These are phyloP conservation scores for Spialia ferax DNA, from an alignment of 2,888 invertebrate species.

Conservation along the genomic window DNA sequence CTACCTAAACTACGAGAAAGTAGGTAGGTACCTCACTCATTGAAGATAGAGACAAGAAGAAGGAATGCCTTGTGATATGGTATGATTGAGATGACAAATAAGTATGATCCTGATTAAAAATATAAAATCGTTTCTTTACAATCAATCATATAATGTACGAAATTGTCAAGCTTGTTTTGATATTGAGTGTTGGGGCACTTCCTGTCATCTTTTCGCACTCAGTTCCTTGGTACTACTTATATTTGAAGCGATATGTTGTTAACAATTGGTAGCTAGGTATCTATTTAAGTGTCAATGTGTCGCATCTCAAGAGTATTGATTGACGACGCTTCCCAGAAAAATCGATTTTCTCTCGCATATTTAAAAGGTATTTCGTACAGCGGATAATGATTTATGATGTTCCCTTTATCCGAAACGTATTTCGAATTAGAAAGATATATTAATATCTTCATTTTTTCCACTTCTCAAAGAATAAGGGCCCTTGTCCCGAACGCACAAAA, in stretches of 20 bases:
- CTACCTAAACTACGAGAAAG: too few species aligned
- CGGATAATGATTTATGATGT: conserved; percentile 82
- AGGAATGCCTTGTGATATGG: too few species aligned
- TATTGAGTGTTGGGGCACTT: too few species aligned
- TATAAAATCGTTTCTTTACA: too few species aligned
- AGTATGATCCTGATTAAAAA: too few species aligned
- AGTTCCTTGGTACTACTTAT: not conserved
- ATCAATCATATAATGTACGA: too few species aligned
- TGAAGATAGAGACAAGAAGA: too few species aligned
- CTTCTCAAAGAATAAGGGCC: conserved; percentile 82
- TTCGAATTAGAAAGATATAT: conserved; percentile 86
- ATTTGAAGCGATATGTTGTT: conserved; percentile 13
- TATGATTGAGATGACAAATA: too few species aligned
- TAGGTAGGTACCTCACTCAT: too few species aligned
- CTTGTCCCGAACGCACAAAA: conserved; percentile 77
- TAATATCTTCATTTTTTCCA: conserved; percentile 87
- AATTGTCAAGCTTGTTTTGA: too few species aligned
- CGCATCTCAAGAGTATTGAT: conserved; percentile 54
- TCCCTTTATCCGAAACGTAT: conserved; percentile 84
- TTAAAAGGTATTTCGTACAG: conserved; percentile 74
- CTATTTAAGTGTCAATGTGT: conserved; percentile 32
- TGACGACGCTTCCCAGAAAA: conserved; percentile 79
- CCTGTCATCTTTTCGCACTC: too few species aligned
- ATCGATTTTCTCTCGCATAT: conserved; percentile 73
- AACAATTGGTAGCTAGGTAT: conserved; percentile 22